These are phyloP conservation scores for Scartelaos histophorus DNA, from an alignment of 2,113 vertebrate genomes.

Conservation along the genomic window DNA sequence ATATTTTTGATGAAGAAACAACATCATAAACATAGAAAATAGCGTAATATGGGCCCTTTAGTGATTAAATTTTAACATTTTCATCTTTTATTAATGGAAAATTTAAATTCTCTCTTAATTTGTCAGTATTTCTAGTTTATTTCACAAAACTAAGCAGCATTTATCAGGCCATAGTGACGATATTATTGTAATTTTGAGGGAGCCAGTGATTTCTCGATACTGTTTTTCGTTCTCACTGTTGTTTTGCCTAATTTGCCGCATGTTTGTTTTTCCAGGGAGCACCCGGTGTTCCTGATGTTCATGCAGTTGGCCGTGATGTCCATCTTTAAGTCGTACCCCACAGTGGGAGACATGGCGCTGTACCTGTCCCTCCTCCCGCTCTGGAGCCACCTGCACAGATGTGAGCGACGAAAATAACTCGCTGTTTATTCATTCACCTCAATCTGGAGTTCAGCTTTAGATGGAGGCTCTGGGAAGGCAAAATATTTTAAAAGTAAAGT, in stretches of 20 bases:
- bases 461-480: neutral
- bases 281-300: conserved; percentile 96
- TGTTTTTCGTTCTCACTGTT: neutral
- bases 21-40: too few species aligned
- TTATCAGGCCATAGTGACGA: too few species aligned
- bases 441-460: neutral
- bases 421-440: neutral
- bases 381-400: conserved; percentile 95
- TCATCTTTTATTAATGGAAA: too few species aligned
- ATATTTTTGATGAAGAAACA: too few species aligned
- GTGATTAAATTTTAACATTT: too few species aligned
- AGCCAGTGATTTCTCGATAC: neutral
- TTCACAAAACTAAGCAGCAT: too few species aligned
- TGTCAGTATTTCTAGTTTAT: too few species aligned
- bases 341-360: conserved; percentile 90
- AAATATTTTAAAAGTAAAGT: neutral
- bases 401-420: conserved; percentile 75
- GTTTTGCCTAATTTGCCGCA: neutral
- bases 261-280: conserved; percentile 79
- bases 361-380: conserved; percentile 96
- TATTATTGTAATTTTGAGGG: too few species aligned
- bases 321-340: conserved; percentile 98
- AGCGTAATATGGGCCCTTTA: too few species aligned
- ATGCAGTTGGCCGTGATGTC: conserved; percentile 95
- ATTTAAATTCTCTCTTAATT: too few species aligned